Evolutionary conservation across 2,113 vertebrate species (phyloP), one percentile per base, ranked within the genome.

Genomic region (Anoura caudifer): DNA sequence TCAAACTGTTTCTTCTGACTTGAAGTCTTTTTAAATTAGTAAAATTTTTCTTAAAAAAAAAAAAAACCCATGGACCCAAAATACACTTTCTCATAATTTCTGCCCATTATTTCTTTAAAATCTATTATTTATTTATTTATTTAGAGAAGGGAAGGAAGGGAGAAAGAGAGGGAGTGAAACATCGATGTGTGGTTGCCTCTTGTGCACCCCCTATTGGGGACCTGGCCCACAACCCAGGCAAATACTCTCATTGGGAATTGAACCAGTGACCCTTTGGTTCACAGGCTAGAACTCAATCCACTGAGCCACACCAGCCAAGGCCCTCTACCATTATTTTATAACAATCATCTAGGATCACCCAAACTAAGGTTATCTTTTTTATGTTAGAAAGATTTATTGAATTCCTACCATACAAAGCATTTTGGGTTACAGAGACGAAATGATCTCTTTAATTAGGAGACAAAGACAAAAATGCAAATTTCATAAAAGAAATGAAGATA

Each of bases 321-420:
- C 56, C 56, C 56, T 59, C 56, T 47, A 52, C 54, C 47, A 87
- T 45, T 91, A n/a, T 88, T 36, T 86, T 84, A 91, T 2, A 82
- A 11, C n/a, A 36, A 1, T 93, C 54, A 59, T 63, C 20, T 24
- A 73, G 36, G 28, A 87, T 84, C 31, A 61, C 19, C n/a, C 38
- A 50, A 87, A 87, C 91, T 38, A 90, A 41, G 50, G 33, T 38
- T 77, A 47, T 82, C 38, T 87, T 79, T 94, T 80, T 54, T n/a
- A 59, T 69, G 63, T 84, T 96, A 95, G n/a, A 90, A 84, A 50
- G 69, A 45, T 38, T 95, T 87, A 52, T 56, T 93, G 76, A 77
- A 72, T 38, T 45, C 9, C 15, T 84, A 88, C 9, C 31, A 41
- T 47, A 20, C 4, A 20, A 56, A 24, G 3, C 43, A 91, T 52